Evolutionary conservation across 2,113 vertebrate species (phyloP), one percentile per base, ranked within the genome.

Genomic region (Nerophis lumbriciformis): DNA sequence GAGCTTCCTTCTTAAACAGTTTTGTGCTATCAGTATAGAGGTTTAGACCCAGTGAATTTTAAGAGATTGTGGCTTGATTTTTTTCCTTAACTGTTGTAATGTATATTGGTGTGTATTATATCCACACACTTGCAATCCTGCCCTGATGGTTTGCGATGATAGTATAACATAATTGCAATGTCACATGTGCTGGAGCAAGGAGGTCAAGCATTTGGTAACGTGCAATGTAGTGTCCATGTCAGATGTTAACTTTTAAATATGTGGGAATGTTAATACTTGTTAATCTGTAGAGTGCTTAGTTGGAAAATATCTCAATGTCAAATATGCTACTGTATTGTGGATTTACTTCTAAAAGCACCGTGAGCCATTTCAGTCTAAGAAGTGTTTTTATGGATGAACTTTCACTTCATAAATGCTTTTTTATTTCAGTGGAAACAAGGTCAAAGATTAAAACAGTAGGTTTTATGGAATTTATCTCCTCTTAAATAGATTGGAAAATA

Each of bases 401-500:
- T 28, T 28, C 28, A 53, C 42, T 54, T 57, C 8, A 6, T 63
- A 35, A 53, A 21, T 42, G 36, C 15, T 4, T 19, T 35, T 53
- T 71, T 15, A 48, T 37, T 48, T 13, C 44, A 44, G 16, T 6
- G 6, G 6, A 5, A 6, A 47, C 1, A 58, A 50, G 19, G 14
- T 80, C 77, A 72, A 76, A 83, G 51, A 73, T 83, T 69, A 48
- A 61, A 60, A 58, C 54, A 63, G 54, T 16, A 38, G 13, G n/a
- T 13, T 50, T 64, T 39, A 69, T 79, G 72, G 74, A 81, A 76
- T 78, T 79, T 65, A 67, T 67, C 69, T 62, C 52, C 70, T 19
- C 19, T 68, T 70, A 68, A 82, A 78, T 52, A 16, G 28, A 28
- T 19, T 53, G 36, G 35, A 52, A 80, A 78, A 81, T 36, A 84